phyloP scores from a whole-genome alignment of 2,113 vertebrate species.

The Natator depressus region DNA sequence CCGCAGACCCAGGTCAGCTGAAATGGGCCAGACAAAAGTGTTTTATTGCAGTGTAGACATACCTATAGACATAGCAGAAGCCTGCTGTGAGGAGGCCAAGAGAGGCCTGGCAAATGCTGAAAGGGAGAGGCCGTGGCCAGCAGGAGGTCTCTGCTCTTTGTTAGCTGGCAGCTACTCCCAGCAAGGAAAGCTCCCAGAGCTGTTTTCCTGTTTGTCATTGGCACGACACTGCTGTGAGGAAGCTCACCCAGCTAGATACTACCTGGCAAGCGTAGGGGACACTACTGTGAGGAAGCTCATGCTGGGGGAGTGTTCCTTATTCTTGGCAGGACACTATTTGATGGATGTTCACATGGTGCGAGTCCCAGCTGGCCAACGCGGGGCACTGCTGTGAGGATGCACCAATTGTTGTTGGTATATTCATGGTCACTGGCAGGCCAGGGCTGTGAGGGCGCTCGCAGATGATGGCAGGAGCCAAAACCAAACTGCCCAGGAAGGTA shows the following conservation, averaged over 20 bases:
- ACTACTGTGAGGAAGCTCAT: neutral
- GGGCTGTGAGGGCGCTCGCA: neutral
- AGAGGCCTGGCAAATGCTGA: neutral
- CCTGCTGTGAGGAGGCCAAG: neutral
- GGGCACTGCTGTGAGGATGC: neutral
- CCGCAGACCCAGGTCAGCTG: neutral
- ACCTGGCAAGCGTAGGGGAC: neutral
- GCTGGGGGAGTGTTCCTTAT: neutral
- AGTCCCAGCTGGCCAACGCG: neutral
- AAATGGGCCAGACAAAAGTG: neutral
- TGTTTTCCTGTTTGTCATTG: neutral
- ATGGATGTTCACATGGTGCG: neutral
- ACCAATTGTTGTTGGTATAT: neutral
- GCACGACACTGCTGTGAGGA: neutral
- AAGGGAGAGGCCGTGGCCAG: neutral
- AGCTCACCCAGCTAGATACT: neutral
- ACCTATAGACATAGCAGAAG: neutral
- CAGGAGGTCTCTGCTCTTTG: neutral
- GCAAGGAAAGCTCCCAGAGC: neutral
- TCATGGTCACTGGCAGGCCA: neutral
- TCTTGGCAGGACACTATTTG: too few species aligned
- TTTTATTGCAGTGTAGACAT: neutral
- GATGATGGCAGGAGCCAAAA: neutral
- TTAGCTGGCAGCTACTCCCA: neutral
- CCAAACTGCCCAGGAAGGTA: rapidly evolving